phyloP scores from a whole-genome alignment of 1,140 invertebrate species.

The Trichoplusia ni region DNA sequence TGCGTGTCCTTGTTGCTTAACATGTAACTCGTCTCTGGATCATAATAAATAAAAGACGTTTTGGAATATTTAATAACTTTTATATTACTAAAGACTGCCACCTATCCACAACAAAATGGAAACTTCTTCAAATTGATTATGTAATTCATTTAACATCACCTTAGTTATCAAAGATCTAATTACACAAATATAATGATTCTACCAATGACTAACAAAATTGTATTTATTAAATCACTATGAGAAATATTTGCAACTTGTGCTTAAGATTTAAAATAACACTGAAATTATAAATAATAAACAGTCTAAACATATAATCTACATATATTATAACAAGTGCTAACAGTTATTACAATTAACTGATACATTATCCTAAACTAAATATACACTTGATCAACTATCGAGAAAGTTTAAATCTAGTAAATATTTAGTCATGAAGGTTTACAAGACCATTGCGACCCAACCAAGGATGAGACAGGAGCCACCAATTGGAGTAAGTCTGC shows the following conservation, averaged over 20 bases:
- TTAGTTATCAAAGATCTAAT: not conserved
- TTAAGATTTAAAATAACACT: not conserved
- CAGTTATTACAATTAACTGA: slow-evolving; percentile 6
- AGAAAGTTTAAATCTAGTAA: slow-evolving; percentile 20
- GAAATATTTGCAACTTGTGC: not conserved
- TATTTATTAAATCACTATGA: not conserved
- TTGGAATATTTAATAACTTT: not conserved
- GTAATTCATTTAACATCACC: not conserved
- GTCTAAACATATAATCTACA: not conserved
- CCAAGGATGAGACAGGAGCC: slow-evolving; percentile 93
- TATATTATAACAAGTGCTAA: not conserved
- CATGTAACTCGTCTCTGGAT: no score
- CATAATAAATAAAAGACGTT: not conserved
- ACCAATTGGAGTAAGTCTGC: slow-evolving; percentile 91
- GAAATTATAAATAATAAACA: not conserved
- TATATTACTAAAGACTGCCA: slow-evolving; percentile 8
- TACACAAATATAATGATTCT: not conserved
- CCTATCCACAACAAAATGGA: slow-evolving; percentile 2
- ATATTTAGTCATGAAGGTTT: slow-evolving; percentile 61
- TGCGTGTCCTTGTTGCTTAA: no score
- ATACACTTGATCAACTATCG: slow-evolving; percentile 29
- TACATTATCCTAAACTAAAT: slow-evolving; percentile 22
- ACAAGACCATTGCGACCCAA: slow-evolving; percentile 92
- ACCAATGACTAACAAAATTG: not conserved
- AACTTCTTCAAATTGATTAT: slow-evolving; percentile 6